Percentiles rank a stretch among this genome's conserved stretches.
Evolutionary conservation across 2,888 invertebrate genomes (phyloP).

Genomic region (Tipula vernalis): DNA sequence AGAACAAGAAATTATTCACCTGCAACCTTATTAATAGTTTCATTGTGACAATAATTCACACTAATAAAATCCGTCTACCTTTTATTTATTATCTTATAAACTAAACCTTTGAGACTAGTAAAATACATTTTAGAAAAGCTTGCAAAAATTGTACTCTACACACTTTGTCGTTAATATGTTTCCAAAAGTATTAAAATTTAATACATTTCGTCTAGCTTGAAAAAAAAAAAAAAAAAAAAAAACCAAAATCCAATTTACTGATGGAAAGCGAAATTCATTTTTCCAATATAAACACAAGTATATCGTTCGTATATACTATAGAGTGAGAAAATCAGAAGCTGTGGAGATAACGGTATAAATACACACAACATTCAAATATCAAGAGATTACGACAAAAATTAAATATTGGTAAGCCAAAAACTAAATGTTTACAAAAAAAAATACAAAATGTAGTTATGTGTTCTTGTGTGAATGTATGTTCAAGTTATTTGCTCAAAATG

Average conservation of each 20-base stretch:
- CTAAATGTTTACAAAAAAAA: neutral
- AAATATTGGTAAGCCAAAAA: neutral
- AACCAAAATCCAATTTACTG: neutral
- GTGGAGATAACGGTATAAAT: neutral
- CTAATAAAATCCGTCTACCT: neutral
- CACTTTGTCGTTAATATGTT: neutral
- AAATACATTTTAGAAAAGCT: neutral
- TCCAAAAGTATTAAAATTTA: neutral
- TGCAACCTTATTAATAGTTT: neutral
- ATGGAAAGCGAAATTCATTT: neutral
- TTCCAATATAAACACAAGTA: neutral
- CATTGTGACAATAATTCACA: neutral
- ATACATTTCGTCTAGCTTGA: neutral
- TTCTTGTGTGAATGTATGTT: neutral
- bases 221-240: neutral
- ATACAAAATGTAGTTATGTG: neutral
- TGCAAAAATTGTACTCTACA: neutral
- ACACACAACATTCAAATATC: neutral
- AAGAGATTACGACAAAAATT: slow-evolving; percentile 4
- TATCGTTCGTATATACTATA: neutral
- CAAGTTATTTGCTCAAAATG: neutral
- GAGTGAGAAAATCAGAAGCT: neutral
- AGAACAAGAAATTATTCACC: neutral
- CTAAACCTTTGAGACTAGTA: neutral
- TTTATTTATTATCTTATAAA: neutral